phyloP scores from a whole-genome alignment of 2,888 invertebrate species.

The Mesorhabditis sp. region DNA sequence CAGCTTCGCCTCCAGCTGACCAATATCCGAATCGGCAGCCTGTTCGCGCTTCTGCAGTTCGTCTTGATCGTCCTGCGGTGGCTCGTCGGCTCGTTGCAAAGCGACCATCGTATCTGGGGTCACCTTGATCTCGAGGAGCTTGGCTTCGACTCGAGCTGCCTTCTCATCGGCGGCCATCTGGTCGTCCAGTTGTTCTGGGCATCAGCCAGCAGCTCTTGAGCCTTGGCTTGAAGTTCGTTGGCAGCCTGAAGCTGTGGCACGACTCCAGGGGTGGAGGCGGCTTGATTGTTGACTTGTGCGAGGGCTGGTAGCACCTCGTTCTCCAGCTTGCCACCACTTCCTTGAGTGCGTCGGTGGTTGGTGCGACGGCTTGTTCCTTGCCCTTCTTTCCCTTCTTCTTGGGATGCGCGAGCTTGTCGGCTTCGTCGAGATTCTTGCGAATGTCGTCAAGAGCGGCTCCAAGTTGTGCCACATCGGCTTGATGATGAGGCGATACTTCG shows the following conservation, averaged over 20 bases:
- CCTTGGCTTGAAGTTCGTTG: not conserved
- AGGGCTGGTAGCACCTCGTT: not conserved
- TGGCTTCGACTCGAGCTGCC: not conserved
- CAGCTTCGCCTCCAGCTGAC: not conserved
- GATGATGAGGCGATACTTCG: too few relatives aligned
- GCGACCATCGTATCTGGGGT: not conserved
- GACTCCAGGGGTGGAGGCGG: not conserved
- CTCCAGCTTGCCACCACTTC: constrained; percentile 5
- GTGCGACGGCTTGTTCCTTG: not conserved
- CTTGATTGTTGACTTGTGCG: not conserved
- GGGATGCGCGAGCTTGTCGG: not conserved
- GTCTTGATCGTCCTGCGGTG: not conserved
- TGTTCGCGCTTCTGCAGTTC: constrained; percentile 7
- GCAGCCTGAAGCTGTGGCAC: not conserved
- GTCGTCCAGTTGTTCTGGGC: constrained; percentile 10
- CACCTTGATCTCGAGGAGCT: not conserved
- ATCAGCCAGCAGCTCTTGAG: constrained; percentile 7
- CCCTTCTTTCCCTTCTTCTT: constrained; percentile 7
- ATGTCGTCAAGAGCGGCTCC: too few relatives aligned
- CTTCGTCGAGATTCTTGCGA: not conserved
- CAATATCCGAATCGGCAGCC: constrained; percentile 6
- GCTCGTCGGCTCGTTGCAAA: not conserved
- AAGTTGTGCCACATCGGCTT: too few relatives aligned
- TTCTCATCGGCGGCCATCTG: constrained; percentile 2
- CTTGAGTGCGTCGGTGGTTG: not conserved